Evolutionary conservation across 2,797 vertebrate genomes (phyloP).

Genomic region (Pipistrellus kuhlii): DNA sequence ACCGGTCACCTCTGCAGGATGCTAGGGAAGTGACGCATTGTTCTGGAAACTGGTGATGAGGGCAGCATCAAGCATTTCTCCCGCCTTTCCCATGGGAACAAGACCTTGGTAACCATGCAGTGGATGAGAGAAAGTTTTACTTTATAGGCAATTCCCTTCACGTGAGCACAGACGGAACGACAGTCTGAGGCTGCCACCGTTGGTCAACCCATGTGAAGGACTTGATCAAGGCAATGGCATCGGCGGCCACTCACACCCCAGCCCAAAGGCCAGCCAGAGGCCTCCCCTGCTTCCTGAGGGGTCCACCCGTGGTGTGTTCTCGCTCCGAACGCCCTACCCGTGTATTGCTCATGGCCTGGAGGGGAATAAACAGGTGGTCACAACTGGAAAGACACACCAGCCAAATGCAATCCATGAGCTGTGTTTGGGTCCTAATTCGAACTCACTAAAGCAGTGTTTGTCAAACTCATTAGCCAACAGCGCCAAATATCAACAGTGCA

Average conservation of each 20-base stretch:
- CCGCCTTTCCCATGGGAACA: background rate
- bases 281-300: background rate
- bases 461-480: too few species aligned
- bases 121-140: background rate
- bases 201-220: background rate
- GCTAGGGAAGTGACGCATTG: background rate
- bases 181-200: background rate
- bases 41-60: background rate
- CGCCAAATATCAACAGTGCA: too few species aligned
- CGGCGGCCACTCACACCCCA: rapidly evolving
- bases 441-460: background rate
- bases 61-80: background rate
- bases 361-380: background rate
- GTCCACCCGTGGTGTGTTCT: rapidly evolving
- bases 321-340: background rate
- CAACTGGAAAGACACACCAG: rapidly evolving
- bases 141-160: background rate
- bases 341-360: rapidly evolving
- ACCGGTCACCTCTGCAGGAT: background rate
- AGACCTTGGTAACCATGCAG: background rate
- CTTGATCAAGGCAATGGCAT: background rate
- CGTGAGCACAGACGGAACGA: background rate
- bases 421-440: rapidly evolving
- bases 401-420: rapidly evolving
- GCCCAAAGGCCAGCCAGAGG: background rate